Conservation (phyloP, 2,113 vertebrate species). For the Burhinus oedicnemus region DNA sequence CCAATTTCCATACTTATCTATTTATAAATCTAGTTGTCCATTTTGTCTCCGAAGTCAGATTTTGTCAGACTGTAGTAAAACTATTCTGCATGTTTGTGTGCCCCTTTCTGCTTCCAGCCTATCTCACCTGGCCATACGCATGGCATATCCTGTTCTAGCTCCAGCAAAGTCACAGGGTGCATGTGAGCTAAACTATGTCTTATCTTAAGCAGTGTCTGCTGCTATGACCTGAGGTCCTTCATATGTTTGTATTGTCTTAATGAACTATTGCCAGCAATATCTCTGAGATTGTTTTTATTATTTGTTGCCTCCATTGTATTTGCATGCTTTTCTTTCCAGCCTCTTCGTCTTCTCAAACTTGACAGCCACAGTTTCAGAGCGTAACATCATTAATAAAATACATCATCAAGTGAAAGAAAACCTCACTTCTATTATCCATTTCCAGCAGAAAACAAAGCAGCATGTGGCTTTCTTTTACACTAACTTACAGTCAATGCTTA, state of each 20-base stretch:
- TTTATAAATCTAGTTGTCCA: neutral
- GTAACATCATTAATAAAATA: neutral
- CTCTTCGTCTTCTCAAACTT: neutral
- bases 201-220: neutral
- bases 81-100: neutral
- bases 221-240: neutral
- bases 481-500: neutral
- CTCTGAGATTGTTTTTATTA: neutral
- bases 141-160: neutral
- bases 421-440: neutral
- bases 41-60: neutral
- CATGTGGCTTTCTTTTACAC: neutral
- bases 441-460: neutral
- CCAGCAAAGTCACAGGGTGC: neutral
- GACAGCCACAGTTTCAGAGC: neutral
- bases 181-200: neutral
- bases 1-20: neutral
- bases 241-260: neutral
- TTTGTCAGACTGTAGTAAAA: neutral
- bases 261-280: neutral
- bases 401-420: neutral
- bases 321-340: neutral
- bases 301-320: neutral
- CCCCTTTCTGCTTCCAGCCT: neutral
- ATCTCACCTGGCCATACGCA: neutral